Base-by-base conservation (phyloP, 2,888 invertebrate species). In the Tiliacea citrago region DNA sequence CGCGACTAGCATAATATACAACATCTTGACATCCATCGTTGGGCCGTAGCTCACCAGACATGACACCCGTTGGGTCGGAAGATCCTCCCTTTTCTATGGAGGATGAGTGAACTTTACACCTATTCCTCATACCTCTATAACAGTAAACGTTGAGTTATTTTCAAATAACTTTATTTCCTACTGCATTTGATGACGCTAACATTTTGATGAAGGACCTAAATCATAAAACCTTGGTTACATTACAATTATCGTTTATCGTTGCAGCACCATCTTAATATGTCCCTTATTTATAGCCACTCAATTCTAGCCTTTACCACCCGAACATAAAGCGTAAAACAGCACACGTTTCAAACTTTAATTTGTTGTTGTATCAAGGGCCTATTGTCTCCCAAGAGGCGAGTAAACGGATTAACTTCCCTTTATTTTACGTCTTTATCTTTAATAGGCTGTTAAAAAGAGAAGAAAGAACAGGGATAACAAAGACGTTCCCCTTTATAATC, bases 361-460 rank as follows among this genome's bases (percentile, higher is more conserved):
- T 80, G 69, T 71, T 74, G 63, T 73, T 73, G 58, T 67, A 62
- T 67, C 65, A 70, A 68, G 63, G 58, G 62, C 76, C 75, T 74
- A 78, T 85, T 79, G 77, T 84, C 71, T 77, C 68, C 75, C 75
- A 69, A 84, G 74, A 76, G 75, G 67, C 79, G 69, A 79, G 69
- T 86, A 81, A 87, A 87, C 75, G 86, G 77, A 88, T 88, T 83
- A 85, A 88, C 79, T 82, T 73, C 70, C 71, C 73, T 82, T 81
- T 83, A 73, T 79, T 77, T 72, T 72, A 73, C 57, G 68, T 88
- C 87, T 77, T 87, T 87, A 88, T 87, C 81, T 80, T 83, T 79
- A 83, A 81, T 76, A 80, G 72, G 77, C 73, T 79, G 81, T 83
- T 85, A 83, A 82, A 88, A 82, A 83, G 82, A 88, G 86, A 87